Conservation (phyloP, 2,797 vertebrate species). For the Danio aesculapii region DNA sequence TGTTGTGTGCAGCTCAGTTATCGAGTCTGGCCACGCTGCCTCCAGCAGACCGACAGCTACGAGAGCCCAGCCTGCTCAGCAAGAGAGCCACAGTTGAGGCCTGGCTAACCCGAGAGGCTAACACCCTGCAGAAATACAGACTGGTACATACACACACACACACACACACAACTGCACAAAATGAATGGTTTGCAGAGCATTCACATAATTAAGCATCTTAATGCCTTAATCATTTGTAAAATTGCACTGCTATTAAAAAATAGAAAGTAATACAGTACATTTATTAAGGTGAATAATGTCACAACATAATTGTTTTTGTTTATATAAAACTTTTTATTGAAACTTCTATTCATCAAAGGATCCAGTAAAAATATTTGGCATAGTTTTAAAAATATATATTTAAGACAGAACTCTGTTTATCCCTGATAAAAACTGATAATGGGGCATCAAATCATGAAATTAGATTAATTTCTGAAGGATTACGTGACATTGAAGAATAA, state of each 20-base stretch:
- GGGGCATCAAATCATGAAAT: background rate
- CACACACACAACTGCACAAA: background rate
- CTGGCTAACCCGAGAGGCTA: conserved; percentile 94
- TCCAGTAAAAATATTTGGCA: no score
- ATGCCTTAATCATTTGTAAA: no score
- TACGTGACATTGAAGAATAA: background rate
- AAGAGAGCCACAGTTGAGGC: conserved; percentile 90
- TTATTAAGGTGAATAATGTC: no score
- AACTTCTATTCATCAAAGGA: no score
- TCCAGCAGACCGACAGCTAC: conserved; percentile 84
- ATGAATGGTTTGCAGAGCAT: background rate
- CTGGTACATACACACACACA: conserved; percentile 78
- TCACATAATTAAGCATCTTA: background rate
- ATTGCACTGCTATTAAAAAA: no score
- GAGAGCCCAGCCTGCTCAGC: conserved; percentile 90
- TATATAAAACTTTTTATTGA: no score
- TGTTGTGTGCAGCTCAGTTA: conserved; percentile 84
- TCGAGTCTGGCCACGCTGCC: conserved; percentile 85
- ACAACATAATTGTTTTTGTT: no score
- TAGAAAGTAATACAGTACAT: no score
- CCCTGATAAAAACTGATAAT: no score
- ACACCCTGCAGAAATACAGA: conserved; percentile 95
- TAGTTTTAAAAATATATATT: no score
- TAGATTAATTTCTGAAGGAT: background rate
- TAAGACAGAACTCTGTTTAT: no score